Percentiles rank a stretch among this genome's conserved stretches.
Evolutionary conservation across 1,140 invertebrate species (phyloP).

Genomic region (Brachionus sp.): DNA sequence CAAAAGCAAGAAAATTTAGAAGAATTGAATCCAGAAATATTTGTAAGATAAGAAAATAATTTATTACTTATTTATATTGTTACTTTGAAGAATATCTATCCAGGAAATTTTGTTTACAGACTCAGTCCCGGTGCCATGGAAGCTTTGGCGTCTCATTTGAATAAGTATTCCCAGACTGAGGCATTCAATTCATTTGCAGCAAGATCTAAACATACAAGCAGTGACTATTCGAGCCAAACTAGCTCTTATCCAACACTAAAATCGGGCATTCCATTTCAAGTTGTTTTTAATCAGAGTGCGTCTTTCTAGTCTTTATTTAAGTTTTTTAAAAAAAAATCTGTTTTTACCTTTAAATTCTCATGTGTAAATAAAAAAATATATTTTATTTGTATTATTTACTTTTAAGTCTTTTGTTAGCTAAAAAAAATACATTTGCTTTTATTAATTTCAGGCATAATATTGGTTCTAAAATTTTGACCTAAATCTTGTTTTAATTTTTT

Average conservation of each 20-base stretch:
- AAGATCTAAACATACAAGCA: not conserved
- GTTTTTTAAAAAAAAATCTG: not conserved
- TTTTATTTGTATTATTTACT: not conserved
- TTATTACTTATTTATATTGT: too few species aligned
- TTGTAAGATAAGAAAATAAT: too few species aligned
- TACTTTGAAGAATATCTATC: not conserved
- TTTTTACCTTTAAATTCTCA: not conserved
- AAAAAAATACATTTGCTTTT: not conserved
- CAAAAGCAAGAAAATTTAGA: not conserved
- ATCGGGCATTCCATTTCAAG: not conserved
- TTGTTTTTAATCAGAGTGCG: conserved; percentile 25
- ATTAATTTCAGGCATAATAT: not conserved
- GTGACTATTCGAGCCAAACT: not conserved
- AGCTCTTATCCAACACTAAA: not conserved
- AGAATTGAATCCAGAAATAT: conserved; percentile 9
- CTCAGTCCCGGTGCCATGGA: conserved; percentile 15
- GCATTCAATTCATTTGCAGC: not conserved
- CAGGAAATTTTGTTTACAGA: conserved; percentile 29
- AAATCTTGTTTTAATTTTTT: too few species aligned
- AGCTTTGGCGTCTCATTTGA: conserved; percentile 17
- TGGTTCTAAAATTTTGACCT: not conserved
- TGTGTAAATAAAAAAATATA: not conserved
- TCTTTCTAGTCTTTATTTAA: not conserved
- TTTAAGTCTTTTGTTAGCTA: not conserved
- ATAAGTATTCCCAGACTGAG: not conserved